Evolutionary conservation across 2,797 vertebrate species (phyloP), one percentile per base, ranked within the genome.

Genomic region (Gila robusta): DNA sequence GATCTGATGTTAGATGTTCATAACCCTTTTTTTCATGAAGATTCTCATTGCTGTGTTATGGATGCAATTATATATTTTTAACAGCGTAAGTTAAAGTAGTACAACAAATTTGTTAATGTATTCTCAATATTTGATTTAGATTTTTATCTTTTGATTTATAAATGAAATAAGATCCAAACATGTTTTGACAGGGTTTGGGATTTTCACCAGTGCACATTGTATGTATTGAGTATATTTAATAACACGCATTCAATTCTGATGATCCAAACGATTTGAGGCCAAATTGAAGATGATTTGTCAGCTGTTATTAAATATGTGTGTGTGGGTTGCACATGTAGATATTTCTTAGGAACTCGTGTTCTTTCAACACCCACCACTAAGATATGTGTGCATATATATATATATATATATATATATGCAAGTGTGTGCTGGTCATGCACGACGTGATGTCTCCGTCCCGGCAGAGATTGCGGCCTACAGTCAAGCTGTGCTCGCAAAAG

Each of bases 321-420:
- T 81, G 59, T 79, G 62, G 71, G 39, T 66, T 28, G 70, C 39
- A 81, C 54, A 74, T 81, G 35, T 41, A n/a, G 17, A 79, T 44
- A 32, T 70, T 77, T 35, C 10, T 39, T 2, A 17, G 47, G 47
- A 49, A 49, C 47, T 49, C 5, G 19, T 71, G 66, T 59, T 79
- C 17, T 37, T 84, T 37, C 35, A 79, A 71, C 83, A 79, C 52
- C 76, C 76, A 79, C 67, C 52, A 56, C 47, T 72, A 47, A 66
- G 23, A 69, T 54, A 77, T 54, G n/a, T n/a, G n/a, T n/a, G n/a
- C n/a, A n/a, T n/a, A n/a, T n/a, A n/a, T n/a, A n/a, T n/a, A n/a
- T n/a, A n/a, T n/a, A n/a, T n/a, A n/a, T n/a, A n/a, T n/a, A n/a
- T n/a, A n/a, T n/a, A n/a, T 69, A 10, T 69, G 35, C 19, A 2